Evolutionary conservation across 1,140 invertebrate genomes (phyloP), one percentile per base, ranked within the genome.

Genomic region (Pectinophora gossypiella): DNA sequence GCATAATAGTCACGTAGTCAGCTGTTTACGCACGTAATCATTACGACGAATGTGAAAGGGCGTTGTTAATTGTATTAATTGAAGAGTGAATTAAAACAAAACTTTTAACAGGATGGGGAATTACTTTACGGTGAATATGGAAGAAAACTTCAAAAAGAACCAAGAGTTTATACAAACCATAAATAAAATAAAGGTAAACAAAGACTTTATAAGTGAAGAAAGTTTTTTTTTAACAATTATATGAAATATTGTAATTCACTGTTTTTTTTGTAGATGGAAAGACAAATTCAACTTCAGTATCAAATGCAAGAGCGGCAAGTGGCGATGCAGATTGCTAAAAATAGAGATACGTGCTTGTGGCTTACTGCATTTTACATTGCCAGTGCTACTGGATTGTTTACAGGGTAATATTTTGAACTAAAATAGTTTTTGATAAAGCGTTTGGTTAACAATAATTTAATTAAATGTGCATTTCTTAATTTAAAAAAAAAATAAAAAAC

Each of bases 231-330:
- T 32, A 3, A 1, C n/a, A 32, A 3, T 32, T 32, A 32, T 32
- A n/a, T 23, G 4, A 23, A 23, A 23, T 23, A 23, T 10, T n/a
- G n/a, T n/a, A n/a, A 23, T 23, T 23, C 22, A 23, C 22, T 23
- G 10, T 5, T 23, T 23, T 23, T 32, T 12, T 32, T 44, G 1
- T 10, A 81, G 72, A 80, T 79, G 68, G 79, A 86, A 49, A 70
- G 75, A 46, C 94, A 95, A 85, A 92, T 95, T 60, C 93, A 95
- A 68, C 90, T 95, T 90, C 93, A 93, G 72, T 94, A 94, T 84
- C 92, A 94, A 75, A 92, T 95, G 87, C 89, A 93, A 63, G 92
- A 95, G 77, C 81, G 93, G 51, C 89, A 93, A 77, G 89, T 91
- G 73, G 94, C 94, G 0, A 80, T 93, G 78, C 89, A 93, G 76